Evolutionary conservation across 2,797 vertebrate genomes (phyloP), one percentile per base, ranked within the genome.

Genomic region (Gallinago stenura): DNA sequence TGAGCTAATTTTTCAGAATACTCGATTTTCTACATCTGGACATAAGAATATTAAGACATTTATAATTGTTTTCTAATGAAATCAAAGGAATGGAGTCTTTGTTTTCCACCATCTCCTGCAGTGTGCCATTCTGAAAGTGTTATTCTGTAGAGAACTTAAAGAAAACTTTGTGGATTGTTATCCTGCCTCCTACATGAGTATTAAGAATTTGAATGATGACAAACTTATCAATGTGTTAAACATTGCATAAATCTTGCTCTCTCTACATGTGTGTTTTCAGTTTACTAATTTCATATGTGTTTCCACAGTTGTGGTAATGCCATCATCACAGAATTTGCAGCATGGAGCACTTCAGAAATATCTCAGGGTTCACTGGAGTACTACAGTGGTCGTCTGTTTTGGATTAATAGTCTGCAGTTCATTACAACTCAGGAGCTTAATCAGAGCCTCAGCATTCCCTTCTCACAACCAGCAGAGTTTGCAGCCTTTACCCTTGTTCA

Each of bases 371-470:
- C 94, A 15, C 60, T 98, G 83, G 90, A 96, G 65, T 98, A 98
- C 81, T 98, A 98, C 85, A 98, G 98, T 25, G 96, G 97, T n/a
- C 97, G 95, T 12, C 91, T 98, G 10, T 98, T 98, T 88, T 98
- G 98, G 98, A 97, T 98, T 87, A 98, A 98, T 75, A 95, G 81
- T 16, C 94, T 97, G 45, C 94, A 93, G 33, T 95, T 97, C 73
- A 97, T 98, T 79, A 98, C 97, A 65, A 94, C 97, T 46, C 98
- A 98, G 83, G 98, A 98, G 94, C 54, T 98, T 26, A 94, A 90
- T 56, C 98, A 98, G 93, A 97, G 94, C 51, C 83, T 91, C 25
- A 98, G 94, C 18, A 94, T 98, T 90, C 90, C 97, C 18, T 93
- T 98, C 92, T 98, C 97, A 31, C 94, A 98, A 25, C 90, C 95